phyloP scores from a whole-genome alignment of 2,888 invertebrate genomes.

The Dendrolimus pini region DNA sequence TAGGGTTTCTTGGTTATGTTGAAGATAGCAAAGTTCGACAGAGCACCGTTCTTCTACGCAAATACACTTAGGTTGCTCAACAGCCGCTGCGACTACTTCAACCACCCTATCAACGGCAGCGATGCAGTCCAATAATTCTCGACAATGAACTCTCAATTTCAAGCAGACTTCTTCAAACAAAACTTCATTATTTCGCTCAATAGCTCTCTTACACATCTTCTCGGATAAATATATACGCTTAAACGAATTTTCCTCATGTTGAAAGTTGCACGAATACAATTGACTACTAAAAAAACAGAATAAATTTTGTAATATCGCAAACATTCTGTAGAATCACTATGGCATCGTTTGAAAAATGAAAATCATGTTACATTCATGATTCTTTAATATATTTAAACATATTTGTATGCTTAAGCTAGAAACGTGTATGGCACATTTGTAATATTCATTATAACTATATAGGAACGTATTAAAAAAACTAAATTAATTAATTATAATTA shows the following conservation, averaged over 20 bases:
- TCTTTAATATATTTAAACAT: neutral
- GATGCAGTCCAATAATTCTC: slow-evolving; percentile 16
- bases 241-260: slow-evolving; percentile 8
- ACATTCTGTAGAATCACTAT: slow-evolving; percentile 20
- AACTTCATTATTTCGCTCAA: slow-evolving; percentile 9
- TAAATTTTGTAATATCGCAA: slow-evolving; percentile 10
- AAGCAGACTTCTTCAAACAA: slow-evolving; percentile 13
- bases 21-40: slow-evolving; percentile 21
- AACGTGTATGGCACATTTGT: neutral
- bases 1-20: slow-evolving; percentile 13
- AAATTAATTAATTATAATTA: too few relatives aligned
- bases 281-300: slow-evolving; percentile 15
- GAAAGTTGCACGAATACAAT: slow-evolving; percentile 7
- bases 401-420: neutral
- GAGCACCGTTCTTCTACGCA: slow-evolving; percentile 16
- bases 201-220: slow-evolving; percentile 13
- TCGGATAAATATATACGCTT: slow-evolving; percentile 12
- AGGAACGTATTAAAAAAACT: too few relatives aligned
- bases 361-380: neutral
- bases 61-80: slow-evolving; percentile 2
- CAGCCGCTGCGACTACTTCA: slow-evolving; percentile 3
- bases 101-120: slow-evolving; percentile 10
- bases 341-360: slow-evolving; percentile 9
- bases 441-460: too few relatives aligned
- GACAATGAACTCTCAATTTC: slow-evolving; percentile 16